phyloP scores from a whole-genome alignment of 1,140 invertebrate genomes.

The Drosophila fuyamai region DNA sequence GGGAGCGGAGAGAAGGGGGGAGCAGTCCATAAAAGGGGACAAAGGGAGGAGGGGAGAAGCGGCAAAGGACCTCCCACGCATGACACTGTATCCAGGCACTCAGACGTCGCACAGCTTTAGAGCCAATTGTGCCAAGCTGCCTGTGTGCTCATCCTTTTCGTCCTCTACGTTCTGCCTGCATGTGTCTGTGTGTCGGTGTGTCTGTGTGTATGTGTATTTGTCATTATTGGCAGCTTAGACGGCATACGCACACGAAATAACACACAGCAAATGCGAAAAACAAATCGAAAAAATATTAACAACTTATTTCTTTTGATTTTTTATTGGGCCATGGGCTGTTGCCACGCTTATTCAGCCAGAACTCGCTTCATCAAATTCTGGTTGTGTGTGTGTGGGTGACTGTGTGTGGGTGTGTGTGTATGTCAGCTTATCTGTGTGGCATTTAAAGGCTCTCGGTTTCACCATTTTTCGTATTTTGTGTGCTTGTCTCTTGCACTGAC shows the following conservation, averaged over 20 bases:
- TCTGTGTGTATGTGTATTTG: constrained; percentile 28
- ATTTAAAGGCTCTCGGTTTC: constrained; percentile 31
- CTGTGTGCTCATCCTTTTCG: constrained; percentile 5
- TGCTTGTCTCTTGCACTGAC: not conserved
- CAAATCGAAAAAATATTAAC: constrained; percentile 77
- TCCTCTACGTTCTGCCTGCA: not conserved
- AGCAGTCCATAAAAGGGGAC: constrained; percentile 9
- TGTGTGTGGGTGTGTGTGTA: constrained; percentile 5
- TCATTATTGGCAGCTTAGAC: constrained; percentile 73
- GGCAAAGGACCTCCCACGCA: constrained; percentile 16
- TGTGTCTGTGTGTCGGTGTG: not conserved
- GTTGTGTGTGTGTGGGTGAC: not conserved
- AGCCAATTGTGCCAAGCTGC: constrained; percentile 59
- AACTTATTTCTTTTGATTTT: constrained; percentile 74
- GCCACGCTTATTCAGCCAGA: constrained; percentile 33
- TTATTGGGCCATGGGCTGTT: constrained; percentile 61
- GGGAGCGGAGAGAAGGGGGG: not conserved
- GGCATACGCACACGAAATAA: constrained; percentile 6
- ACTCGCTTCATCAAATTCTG: not conserved
- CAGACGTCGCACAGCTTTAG: constrained; percentile 63
- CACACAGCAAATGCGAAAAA: constrained; percentile 32
- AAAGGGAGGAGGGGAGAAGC: not conserved
- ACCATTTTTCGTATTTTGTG: not conserved
- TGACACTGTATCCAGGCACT: constrained; percentile 73
- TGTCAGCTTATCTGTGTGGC: constrained; percentile 34